Evolutionary conservation across 2,113 vertebrate species (phyloP).

Genomic region (Crotalus viridis): DNA sequence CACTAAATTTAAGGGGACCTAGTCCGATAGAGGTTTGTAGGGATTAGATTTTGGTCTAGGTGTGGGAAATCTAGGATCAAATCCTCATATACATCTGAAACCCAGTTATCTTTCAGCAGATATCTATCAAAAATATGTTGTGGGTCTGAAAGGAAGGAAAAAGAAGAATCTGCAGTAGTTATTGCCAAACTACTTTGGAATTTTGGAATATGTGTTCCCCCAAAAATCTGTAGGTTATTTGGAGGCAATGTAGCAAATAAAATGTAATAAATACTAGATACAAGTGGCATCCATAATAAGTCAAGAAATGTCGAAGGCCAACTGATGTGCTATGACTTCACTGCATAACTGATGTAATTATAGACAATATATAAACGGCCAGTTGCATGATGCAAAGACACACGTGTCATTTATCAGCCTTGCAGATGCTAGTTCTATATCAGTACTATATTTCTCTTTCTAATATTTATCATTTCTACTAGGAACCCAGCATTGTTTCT

Average conservation of each 20-base stretch:
- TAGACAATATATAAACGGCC: not conserved
- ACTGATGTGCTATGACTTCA: not conserved
- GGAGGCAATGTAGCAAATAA: not conserved
- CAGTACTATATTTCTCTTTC: not conserved
- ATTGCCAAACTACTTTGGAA: not conserved
- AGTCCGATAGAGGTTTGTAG: not conserved
- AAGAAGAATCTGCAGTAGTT: not conserved
- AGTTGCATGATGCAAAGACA: not conserved
- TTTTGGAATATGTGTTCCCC: not conserved
- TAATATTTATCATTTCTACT: not conserved
- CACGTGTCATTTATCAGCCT: not conserved
- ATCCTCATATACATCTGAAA: not conserved
- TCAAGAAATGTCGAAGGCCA: not conserved
- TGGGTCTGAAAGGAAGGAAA: not conserved
- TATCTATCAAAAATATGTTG: not conserved
- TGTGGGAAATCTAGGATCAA: not conserved
- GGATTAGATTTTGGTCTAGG: not conserved
- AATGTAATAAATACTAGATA: not conserved
- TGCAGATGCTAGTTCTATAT: not conserved
- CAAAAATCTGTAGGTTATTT: not conserved
- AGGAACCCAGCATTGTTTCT: not conserved
- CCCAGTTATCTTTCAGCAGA: not conserved
- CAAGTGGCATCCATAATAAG: not conserved
- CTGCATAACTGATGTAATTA: not conserved
- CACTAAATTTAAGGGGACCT: not conserved